These are phyloP conservation scores for Meloidogyne exigua DNA, from an alignment of 1,140 invertebrate genomes.

Conservation along the genomic window DNA sequence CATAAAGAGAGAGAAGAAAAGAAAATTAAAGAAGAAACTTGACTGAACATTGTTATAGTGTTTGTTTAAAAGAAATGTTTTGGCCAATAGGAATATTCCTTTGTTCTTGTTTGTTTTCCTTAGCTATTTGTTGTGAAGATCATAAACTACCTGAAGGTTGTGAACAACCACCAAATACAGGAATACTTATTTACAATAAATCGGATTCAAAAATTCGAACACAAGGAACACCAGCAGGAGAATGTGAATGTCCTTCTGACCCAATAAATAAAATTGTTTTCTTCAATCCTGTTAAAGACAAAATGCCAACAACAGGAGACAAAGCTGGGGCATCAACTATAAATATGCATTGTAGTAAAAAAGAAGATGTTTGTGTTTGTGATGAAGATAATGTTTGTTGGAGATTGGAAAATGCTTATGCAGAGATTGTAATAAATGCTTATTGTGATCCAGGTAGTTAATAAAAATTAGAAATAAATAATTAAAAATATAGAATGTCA, in stretches of 20 bases:
- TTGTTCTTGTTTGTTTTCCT: too few species aligned
- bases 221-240: not conserved
- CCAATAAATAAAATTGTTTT: not conserved
- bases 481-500: not conserved
- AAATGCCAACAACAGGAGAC: not conserved
- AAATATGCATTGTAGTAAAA: conserved; percentile 1
- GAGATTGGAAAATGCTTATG: conserved; percentile 9
- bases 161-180: not conserved
- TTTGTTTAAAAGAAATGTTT: too few species aligned
- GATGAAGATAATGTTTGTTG: conserved; percentile 5
- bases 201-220: not conserved
- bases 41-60: too few species aligned
- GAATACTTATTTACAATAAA: conserved; percentile 10
- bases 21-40: too few species aligned
- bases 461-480: not conserved
- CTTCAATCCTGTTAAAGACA: not conserved
- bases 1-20: too few species aligned
- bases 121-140: not conserved
- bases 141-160: not conserved
- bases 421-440: not conserved
- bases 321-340: conserved; percentile 2
- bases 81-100: too few species aligned
- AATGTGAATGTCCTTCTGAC: conserved; percentile 1
- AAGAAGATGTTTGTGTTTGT: not conserved
- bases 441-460: not conserved